Base-by-base conservation (phyloP, 30 jellyfish, hydroid and myxozoan species). In the Aurelia sp. region DNA sequence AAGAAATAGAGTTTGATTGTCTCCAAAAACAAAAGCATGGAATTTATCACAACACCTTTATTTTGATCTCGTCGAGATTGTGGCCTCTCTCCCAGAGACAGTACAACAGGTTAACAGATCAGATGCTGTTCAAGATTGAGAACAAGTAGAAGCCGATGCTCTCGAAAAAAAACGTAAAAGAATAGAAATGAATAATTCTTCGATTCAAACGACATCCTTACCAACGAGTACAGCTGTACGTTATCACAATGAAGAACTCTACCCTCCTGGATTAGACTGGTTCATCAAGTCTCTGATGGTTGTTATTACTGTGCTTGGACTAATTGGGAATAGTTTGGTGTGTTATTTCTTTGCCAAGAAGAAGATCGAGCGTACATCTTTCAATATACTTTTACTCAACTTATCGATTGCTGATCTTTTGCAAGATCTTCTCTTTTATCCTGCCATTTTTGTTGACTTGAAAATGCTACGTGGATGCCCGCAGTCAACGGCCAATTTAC, bases 201-300 rank as follows among this genome's bases (percentile, higher is more conserved):
- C 9, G 55, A 44, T 8, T 44, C 55, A 44, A 44, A 44, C 15
- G 9, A 44, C 13, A 8, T 44, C 9, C 55, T 2, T 44, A 5
- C 13, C 79, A 8, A 68, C 40, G 3, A 9, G 51, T 33, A 44
- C 55, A 44, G 33, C n/a, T 17, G 27, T 16, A 4, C 22, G 22
- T 13, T 67, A 66, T 41, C 10, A 21, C 20, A 70, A 82, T 53
- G 80, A 31, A 21, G 86, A 82, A 5, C 51, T 82, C 21, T 65
- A 51, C 63, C 86, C 92, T 4, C 22, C 12, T 33, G 92, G 81
- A 44, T 58, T 82, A 16, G 86, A 82, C 62, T 82, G 92, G 92
- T 72, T 82, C 60, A 35, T 82, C 27, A 82, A 82, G 61, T 30
- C 86, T 4, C 80, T 82, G 16, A 82, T 82, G 92, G 57, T 72